Base-by-base conservation (phyloP, 2,113 vertebrate species). In the Syrmaticus mikado region DNA sequence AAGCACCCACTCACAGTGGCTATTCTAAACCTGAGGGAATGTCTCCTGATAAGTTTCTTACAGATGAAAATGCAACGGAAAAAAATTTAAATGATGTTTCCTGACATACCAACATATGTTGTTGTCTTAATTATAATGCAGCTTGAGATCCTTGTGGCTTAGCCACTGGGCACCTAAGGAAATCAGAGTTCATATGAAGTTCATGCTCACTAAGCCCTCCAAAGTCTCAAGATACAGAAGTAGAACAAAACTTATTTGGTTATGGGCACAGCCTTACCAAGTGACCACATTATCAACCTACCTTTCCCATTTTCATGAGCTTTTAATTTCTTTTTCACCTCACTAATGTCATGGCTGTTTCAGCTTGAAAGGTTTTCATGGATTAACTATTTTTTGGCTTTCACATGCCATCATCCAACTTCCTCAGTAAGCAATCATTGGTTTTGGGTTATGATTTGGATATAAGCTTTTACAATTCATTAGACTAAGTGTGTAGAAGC, bases 161-260 rank as follows among this genome's bases (percentile, higher is more conserved):
- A 88, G 94, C 90, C 78, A 75, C 50, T 7, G 2, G 82, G 84
- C 79, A 94, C 13, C 10, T 28, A 65, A n/a, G 67, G 53, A 93
- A 86, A 88, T 3, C 45, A 65, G 8, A 94, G 95, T 96, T 96
- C 94, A 91, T 43, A 62, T 15, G 75, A 93, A 96, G 95, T 92
- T 96, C 91, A 93, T 38, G 53, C 34, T 93, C 41, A 82, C 64
- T 36, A 89, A 93, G 64, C 60, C 48, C 66, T 83, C 36, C 64
- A 52, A 92, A 93, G 5, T 10, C 53, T 78, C 41, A 61, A 70
- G 72, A 24, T 80, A 65, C 9, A 73, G 38, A 68, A 90, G 58
- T 13, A 80, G 71, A 87, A 3, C 17, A 73, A 85, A 93, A 40
- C 3, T 2, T 45, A 60, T 15, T 55, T 6, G 3, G 11, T 66